Conservation (phyloP, 2,113 vertebrate species). For the Ctenomys sociabilis region DNA sequence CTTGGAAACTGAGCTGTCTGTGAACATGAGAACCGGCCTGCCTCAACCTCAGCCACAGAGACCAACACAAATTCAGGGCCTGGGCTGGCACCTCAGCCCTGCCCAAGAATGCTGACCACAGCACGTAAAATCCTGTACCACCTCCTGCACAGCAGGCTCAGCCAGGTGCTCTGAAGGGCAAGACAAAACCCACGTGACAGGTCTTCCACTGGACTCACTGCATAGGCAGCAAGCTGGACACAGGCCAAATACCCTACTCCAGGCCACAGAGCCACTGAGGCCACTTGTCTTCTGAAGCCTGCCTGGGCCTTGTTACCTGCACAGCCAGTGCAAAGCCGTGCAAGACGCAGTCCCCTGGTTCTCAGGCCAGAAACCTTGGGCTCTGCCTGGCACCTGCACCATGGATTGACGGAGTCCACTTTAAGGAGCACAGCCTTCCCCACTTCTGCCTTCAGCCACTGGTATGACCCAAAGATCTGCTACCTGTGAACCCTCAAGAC, state of each 20-base stretch:
- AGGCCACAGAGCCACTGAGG: background rate
- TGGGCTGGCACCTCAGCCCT: background rate
- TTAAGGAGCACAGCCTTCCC: background rate
- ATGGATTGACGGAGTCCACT: background rate
- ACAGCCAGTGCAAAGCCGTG: background rate
- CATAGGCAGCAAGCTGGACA: background rate
- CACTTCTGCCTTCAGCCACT: background rate
- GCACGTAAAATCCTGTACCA: background rate
- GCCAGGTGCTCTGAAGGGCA: background rate
- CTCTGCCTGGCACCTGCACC: background rate
- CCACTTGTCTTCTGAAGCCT: background rate
- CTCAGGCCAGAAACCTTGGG: background rate
- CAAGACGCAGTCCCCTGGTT: background rate
- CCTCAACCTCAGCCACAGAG: background rate
- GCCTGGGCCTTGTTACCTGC: background rate
- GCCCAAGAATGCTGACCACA: background rate
- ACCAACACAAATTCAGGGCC: background rate
- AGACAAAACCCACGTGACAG: background rate
- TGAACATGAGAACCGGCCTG: background rate
- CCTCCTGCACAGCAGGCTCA: background rate
- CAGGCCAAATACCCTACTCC: background rate
- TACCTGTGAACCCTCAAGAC: background rate
- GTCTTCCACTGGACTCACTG: background rate
- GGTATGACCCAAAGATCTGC: background rate
- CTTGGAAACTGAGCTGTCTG: slow-evolving; percentile 66